Base-by-base conservation (phyloP, 2,888 invertebrate genomes). In the Cantharis nigra region DNA sequence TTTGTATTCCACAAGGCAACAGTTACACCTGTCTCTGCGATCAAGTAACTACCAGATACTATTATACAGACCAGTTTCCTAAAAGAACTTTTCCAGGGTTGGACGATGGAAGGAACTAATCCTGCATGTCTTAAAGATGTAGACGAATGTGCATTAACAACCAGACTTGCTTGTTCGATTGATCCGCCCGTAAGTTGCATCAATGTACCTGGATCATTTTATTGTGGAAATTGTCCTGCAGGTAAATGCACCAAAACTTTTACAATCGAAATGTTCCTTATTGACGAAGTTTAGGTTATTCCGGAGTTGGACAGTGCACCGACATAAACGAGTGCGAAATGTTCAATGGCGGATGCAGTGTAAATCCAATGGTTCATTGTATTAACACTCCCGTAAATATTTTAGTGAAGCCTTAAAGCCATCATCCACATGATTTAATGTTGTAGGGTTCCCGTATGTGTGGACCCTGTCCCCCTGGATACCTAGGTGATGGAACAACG, bases 331-430 rank as follows among this genome's bases (percentile, higher is more conserved):
- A 99, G 89, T 99, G 99, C 86, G 88, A 90, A 14, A 87, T 89
- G 0, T 92, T 94, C 82, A 95, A 97, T 85, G 98, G 98, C 1
- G 98, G 98, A 4, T 99, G 99, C 87, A 98, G 97, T 82, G 86
- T 90, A 1, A 89, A 90, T 81, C 97, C 98, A 0, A 88, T 90
- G 83, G 98, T 98, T 0, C 90, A 93, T 20, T 99, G 99, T 86
- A 92, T 95, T 77, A 99, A 99, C 86, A 96, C 95, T 0, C 90
- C 92, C 81, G 93, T 93, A 89, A 87, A 86, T 84, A 33, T 62
- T 49, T 49, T 9, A 9, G 0, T 2, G 0, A n/a, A 1, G 3
- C 14, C 20, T 18, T 76, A 71, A 14, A 3, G 9, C 1, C 7
- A 16, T 0, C 20, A 9, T 3, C 23, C 11, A 14, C 5, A 76